These are phyloP conservation scores for Catostylus mosaicus DNA, from an alignment of 30 jellyfish, hydroid and myxozoan genomes.

Conservation along the genomic window DNA sequence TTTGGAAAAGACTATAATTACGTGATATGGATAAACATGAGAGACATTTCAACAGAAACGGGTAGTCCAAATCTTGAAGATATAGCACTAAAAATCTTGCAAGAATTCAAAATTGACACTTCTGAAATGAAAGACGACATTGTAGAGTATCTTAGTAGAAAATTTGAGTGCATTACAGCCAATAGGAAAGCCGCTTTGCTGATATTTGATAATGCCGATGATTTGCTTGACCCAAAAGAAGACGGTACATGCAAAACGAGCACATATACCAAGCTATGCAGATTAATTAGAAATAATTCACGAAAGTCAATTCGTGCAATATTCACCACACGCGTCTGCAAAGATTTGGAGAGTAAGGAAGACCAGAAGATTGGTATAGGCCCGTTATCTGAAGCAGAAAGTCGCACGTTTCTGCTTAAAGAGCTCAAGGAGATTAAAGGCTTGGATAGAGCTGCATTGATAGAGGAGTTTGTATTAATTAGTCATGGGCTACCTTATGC, in stretches of 20 bases:
- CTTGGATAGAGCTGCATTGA: neutral
- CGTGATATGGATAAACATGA: constrained; percentile 33
- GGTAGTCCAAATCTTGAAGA: neutral
- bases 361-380: neutral
- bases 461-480: neutral
- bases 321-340: neutral
- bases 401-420: neutral
- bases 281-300: neutral
- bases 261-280: neutral
- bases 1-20: constrained; percentile 2
- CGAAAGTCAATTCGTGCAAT: constrained; percentile 20
- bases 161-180: constrained; percentile 7
- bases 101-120: constrained; percentile 17
- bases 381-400: neutral
- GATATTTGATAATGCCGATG: constrained; percentile 36
- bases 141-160: neutral
- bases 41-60: neutral
- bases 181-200: constrained; percentile 7
- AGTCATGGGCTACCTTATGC: constrained; percentile 23
- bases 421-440: neutral
- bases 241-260: neutral
- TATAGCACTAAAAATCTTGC: constrained; percentile 8
- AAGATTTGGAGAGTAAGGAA: neutral
- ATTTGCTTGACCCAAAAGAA: neutral
- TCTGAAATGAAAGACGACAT: constrained; percentile 12